Base-by-base conservation (phyloP, 2,113 vertebrate species). In the Mus spicilegus region DNA sequence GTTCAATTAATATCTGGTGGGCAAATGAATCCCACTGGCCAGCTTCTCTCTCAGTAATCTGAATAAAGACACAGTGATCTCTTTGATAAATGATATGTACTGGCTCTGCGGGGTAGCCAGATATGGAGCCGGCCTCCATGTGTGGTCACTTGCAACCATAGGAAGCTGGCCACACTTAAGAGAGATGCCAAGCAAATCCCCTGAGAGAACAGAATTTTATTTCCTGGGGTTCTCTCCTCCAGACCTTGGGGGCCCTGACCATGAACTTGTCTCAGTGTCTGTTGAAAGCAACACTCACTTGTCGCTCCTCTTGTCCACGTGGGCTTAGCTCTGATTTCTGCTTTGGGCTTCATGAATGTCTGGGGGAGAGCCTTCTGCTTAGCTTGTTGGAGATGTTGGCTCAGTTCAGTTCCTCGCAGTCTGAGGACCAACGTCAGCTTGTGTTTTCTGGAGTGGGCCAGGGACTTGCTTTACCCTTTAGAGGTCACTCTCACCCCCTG, bases 11-110 rank as follows among this genome's bases (percentile, higher is more conserved):
- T 78, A 78, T n/a, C 93, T 96, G 10, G 22, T 24, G 4, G 49
- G 24, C 61, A 69, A 92, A n/a, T 78, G 51, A 95, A 28, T 69
- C 39, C 58, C 58, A 58, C 58, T 13, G 11, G 30, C 17, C 30
- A 87, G 36, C 80, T 88, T 77, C 39, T 88, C 9, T 42, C 77
- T 95, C 39, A 77, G 77, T 73, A 89, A 91, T 86, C 78, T 85
- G 46, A 76, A 81, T 10, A 42, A 67, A 92, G 51, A 78, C 76
- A 67, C 67, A 70, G 58, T 63, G 90, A 84, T 33, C 86, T 87
- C 82, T 67, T 93, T 85, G 82, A 73, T 77, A 72, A 46, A n/a
- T 85, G 54, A 49, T 78, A 63, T 58, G 16, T 85, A 11, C 87
- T 85, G 49, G 61, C 69, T n/a, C 39, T 22, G 22, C 22, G 33